Base-by-base conservation (phyloP, 2,113 vertebrate species). In the Hydropotes inermis region DNA sequence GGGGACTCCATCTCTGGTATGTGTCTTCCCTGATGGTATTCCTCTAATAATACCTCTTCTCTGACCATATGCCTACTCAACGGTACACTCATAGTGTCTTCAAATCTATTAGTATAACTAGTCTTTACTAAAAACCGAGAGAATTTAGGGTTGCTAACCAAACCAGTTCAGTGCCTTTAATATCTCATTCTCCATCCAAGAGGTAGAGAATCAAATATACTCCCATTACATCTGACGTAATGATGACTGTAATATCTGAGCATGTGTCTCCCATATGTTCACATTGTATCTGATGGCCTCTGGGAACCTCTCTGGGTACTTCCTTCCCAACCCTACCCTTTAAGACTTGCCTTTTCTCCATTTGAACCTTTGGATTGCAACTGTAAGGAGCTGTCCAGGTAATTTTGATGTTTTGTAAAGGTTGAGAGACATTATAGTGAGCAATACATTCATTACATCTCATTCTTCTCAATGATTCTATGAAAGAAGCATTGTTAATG, bases 341-440 rank as follows among this genome's bases (percentile, higher is more conserved):
- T 81, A 52, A 36, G 58, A 79, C 57, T 85, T 90, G 12, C 9
- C 28, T 36, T 2, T 47, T 92, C 25, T 95, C 55, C 39, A 45
- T 93, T 64, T 85, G 54, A 96, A 23, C 13, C 3, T 1, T 30
- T 27, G 25, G 36, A 16, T 5, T 81, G 23, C 43, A 55, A 54
- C 12, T 92, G 30, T 84, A 70, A 94, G 28, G 43, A 81, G 21
- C 2, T 28, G 1, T 94, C 33, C 43, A 85, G 30, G 28, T 96
- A 25, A 94, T 96, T 81, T 67, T 92, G 50, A 85, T 92, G n/a
- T n/a, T 54, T 8, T 90, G 28, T 61, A 47, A 92, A 96, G 19
- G 23, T 55, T 61, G 79, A 93, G 28, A 79, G 47, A 60, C 28
- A 67, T 85, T 79, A 52, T 91, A 39, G 3, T 27, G 47, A 83